Evolutionary conservation across 2,888 invertebrate genomes (phyloP), one percentile per base, ranked within the genome.

Genomic region (Pandemis heparana): DNA sequence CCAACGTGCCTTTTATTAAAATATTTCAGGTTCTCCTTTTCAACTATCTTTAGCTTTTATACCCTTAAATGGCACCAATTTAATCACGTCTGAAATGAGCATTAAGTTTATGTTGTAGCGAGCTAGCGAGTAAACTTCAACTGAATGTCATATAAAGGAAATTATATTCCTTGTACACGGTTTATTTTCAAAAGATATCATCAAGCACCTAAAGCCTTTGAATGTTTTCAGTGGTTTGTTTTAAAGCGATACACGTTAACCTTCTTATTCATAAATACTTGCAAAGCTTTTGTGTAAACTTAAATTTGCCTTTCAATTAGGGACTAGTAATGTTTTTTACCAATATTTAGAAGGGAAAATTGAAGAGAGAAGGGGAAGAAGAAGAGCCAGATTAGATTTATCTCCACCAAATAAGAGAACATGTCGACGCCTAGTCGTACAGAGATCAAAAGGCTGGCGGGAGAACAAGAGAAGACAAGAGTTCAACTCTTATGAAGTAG

Each of bases 41-140:
- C 61, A 61, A 69, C 51, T 61, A 69, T 61, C 16, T 61, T 61
- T 39, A 39, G 32, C 39, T 48, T 69, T 69, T 39, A 51, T 69
- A 16, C 38, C 9, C 43, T 18, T 56, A 56, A 56, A 59, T 67
- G 32, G 43, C 41, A 18, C 41, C 7, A n/a, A 59, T 43, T 67
- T 59, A 59, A 67, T 67, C 43, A 59, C 18, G 23, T 68, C 23
- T 46, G 8, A 68, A 60, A 46, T 59, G 3, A 46, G 46, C 16
- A 23, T 32, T 41, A 32, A 43, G 18, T 23, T 59, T 62, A 43
- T 43, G 3, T 10, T 7, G 16, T 43, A 43, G 9, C 18, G 18
- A 48, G n/a, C 16, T 39, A 10, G 53, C 53, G 53, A 18, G 18
- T 66, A 18, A 56, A 53, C 8, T 32, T 53, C 9, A 7, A 14